Percentiles rank a stretch among this genome's conserved stretches.
Conservation (phyloP, 2,888 invertebrate species). For the Apomyelois bistriatella region DNA sequence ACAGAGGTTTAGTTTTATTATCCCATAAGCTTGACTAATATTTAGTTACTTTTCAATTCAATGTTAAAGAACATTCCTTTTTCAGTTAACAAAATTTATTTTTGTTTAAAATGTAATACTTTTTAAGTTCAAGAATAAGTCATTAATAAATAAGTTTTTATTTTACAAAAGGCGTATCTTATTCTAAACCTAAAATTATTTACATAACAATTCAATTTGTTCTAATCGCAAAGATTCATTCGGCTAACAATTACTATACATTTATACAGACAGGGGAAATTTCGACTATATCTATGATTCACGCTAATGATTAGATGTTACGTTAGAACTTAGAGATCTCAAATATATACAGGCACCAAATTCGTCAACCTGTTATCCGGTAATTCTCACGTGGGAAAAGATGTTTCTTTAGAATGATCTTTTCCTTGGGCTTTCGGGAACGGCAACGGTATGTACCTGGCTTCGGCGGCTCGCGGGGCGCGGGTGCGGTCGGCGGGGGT, state of each 20-base stretch:
- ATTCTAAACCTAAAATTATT: conserved; percentile 50
- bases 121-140: conserved; percentile 19
- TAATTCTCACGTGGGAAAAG: conserved; percentile 26
- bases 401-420: conserved; percentile 27
- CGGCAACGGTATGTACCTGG: conserved; percentile 54
- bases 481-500: conserved; percentile 60
- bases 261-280: conserved; percentile 13
- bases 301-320: neutral
- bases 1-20: too few relatives aligned
- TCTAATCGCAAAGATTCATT: conserved; percentile 14
- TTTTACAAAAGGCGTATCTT: conserved; percentile 52
- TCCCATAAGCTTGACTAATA: neutral
- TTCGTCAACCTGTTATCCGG: neutral
- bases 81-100: conserved; percentile 3
- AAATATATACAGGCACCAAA: neutral
- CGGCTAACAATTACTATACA: conserved; percentile 15
- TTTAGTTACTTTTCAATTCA: neutral
- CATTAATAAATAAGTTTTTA: conserved; percentile 72
- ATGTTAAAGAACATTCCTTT: conserved; percentile 17
- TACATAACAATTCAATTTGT: conserved; percentile 42
- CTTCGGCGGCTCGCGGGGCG: conserved; percentile 30
- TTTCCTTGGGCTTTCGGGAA: conserved; percentile 39
- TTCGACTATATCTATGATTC: conserved; percentile 11
- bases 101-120: conserved; percentile 12
- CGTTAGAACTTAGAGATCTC: conserved; percentile 9